Evolutionary conservation across 1,140 invertebrate genomes (phyloP), one percentile per base, ranked within the genome.

Genomic region (Anoplophora glabripennis): DNA sequence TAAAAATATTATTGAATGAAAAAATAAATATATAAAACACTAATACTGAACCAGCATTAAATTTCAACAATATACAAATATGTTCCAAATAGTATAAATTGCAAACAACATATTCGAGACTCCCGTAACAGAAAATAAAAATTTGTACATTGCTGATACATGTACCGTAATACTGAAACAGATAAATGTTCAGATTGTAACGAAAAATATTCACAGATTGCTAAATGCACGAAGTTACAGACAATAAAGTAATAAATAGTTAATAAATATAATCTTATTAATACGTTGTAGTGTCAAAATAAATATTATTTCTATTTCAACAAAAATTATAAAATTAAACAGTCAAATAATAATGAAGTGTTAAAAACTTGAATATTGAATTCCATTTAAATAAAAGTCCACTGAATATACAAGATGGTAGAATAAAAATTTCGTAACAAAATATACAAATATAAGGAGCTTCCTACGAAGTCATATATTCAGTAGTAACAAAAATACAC

Each of bases 21-120:
- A 45, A 45, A 45, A 45, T 45, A 45, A 45, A 45, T 45, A 45
- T 18, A 45, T 45, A 11, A 45, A 45, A 17, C 15, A 18, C 44
- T 44, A 54, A 54, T 54, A 54, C 52, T 54, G 52, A 53, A 38
- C 5, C 40, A 49, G 11, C n/a, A 49, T n/a, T 11, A 49, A 47
- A 18, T 17, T 47, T 47, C 35, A 12, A 34, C 14, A 49, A 10
- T 8, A 49, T 49, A 49, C 21, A 49, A 34, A 14, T 33, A 33
- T 34, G 11, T 49, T 46, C 11, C 44, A 46, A 46, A 1, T 18
- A 12, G 17, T 46, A 9, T 9, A 12, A 11, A 42, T 15, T 42
- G 21, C 21, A 5, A 28, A 28, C 21, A 28, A 28, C 21, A 28
- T 3, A 28, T 28, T 28, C 21, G 21, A 28, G 21, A 28, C 21